A percentile compares a stretch with the other conserved stretches of the same genome.
These are phyloP conservation scores for Callipepla squamata DNA, from an alignment of 2,113 vertebrate species.

Conservation along the genomic window DNA sequence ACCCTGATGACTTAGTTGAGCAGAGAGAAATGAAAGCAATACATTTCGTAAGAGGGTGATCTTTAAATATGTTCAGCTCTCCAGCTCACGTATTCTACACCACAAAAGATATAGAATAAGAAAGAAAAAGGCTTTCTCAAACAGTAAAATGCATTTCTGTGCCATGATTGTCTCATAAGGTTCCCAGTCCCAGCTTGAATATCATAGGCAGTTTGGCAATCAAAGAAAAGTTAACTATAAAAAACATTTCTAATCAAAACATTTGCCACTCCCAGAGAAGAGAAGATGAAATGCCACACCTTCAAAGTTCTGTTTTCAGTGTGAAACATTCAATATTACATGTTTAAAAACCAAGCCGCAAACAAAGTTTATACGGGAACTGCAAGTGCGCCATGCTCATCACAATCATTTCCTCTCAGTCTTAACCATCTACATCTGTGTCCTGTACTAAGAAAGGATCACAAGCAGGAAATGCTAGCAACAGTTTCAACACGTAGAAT, in stretches of 20 bases:
- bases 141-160: background rate
- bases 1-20: background rate
- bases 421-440: background rate
- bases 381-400: background rate
- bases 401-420: background rate
- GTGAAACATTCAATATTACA: background rate
- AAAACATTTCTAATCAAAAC: background rate
- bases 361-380: background rate
- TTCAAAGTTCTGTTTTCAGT: background rate
- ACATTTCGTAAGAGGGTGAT: background rate
- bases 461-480: background rate
- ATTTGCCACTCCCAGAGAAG: background rate
- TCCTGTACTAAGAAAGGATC: background rate
- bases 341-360: slow-evolving; percentile 34
- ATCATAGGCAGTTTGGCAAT: background rate
- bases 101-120: background rate
- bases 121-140: background rate
- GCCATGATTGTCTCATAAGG: background rate
- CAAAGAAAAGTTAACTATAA: background rate
- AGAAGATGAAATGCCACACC: background rate
- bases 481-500: background rate
- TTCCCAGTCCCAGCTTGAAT: background rate
- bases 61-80: background rate
- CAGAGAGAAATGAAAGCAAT: background rate
- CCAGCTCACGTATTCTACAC: background rate